Percentiles rank a stretch among this genome's conserved stretches.
phyloP scores from a whole-genome alignment of 2,888 invertebrate genomes.

The Stictocephala bisonia region DNA sequence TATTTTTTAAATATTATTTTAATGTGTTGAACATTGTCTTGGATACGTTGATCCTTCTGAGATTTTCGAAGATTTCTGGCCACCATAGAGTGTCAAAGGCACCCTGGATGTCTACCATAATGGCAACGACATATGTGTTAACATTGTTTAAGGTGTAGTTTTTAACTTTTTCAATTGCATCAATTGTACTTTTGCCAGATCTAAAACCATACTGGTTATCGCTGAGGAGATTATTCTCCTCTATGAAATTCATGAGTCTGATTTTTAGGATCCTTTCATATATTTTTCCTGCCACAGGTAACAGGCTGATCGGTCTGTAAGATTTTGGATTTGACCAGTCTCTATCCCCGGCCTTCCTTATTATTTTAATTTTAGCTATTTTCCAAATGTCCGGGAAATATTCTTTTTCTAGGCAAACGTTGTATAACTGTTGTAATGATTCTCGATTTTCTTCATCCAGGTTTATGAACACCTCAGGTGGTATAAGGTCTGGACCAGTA shows the following conservation, averaged over 20 bases:
- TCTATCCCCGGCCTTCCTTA: neutral
- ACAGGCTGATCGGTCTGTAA: conserved; percentile 43
- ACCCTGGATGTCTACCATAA: neutral
- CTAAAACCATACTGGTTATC: conserved; percentile 47
- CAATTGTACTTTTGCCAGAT: neutral
- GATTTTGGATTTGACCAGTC: neutral
- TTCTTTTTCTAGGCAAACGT: neutral
- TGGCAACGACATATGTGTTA: neutral
- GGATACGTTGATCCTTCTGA: neutral
- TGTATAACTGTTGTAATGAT: neutral
- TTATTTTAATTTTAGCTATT: neutral
- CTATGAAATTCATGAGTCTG: neutral
- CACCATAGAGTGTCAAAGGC: conserved; percentile 9
- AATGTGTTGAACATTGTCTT: neutral
- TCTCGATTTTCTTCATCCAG: neutral
- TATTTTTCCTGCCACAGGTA: conserved; percentile 10
- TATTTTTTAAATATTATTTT: neutral
- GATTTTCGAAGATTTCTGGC: neutral
- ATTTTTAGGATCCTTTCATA: conserved; percentile 18
- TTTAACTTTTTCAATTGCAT: no score
- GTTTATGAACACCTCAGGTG: neutral
- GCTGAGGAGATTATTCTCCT: neutral
- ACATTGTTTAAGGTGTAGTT: no score
- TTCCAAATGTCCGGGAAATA: conserved; percentile 8
- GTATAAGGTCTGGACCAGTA: neutral